These are phyloP conservation scores for Rhaphigaster nebulosa DNA, from an alignment of 2,888 invertebrate genomes.

Conservation along the genomic window DNA sequence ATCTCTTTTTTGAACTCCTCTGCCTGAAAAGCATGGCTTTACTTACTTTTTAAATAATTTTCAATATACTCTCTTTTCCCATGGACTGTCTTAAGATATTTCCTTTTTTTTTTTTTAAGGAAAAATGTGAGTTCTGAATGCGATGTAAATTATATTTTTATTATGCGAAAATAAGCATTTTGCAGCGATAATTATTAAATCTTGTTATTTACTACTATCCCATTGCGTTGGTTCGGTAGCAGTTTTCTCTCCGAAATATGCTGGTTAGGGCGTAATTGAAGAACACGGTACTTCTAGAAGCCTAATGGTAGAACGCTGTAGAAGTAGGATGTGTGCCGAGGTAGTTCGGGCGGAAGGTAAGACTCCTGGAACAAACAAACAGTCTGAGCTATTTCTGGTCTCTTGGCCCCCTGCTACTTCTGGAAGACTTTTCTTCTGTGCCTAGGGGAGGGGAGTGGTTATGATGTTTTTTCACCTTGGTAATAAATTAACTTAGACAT, in stretches of 20 bases:
- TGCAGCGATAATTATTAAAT: no score
- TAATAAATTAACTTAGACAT: neutral
- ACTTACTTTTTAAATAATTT: no score
- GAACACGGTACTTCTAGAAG: neutral
- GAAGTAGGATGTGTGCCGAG: no score
- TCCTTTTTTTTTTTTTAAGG: no score
- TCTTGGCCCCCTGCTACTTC: neutral
- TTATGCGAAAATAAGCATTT: no score
- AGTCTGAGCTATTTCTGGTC: neutral
- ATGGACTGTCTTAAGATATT: no score
- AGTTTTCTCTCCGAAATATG: neutral
- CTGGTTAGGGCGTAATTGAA: neutral
- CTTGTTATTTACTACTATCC: no score
- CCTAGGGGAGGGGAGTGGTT: neutral
- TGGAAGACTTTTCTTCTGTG: neutral
- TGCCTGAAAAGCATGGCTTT: no score
- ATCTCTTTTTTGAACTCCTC: no score
- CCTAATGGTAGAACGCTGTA: neutral
- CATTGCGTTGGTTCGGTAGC: neutral
- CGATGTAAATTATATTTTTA: no score
- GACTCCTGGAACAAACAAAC: neutral
- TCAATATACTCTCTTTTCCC: no score
- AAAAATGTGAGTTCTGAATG: no score
- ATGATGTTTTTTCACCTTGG: neutral
- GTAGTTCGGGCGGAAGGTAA: neutral